Conservation (phyloP, 1,140 invertebrate genomes). For the Elymnias hypermnestra region DNA sequence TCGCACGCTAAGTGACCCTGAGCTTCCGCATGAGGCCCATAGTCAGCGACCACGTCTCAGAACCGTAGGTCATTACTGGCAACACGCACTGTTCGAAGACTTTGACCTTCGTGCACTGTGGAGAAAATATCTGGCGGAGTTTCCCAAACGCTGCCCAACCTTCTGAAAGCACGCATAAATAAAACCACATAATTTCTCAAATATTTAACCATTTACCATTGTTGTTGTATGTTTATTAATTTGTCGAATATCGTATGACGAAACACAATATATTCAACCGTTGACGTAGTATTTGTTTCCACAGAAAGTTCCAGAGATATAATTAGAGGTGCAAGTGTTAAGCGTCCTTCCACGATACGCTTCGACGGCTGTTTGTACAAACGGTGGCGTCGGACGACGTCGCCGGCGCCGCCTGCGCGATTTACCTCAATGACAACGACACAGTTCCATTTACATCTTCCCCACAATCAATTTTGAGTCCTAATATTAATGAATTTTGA, state of each 20-base stretch:
- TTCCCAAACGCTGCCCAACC: no score
- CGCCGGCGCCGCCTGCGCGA: slow-evolving; percentile 59
- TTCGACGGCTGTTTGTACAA: slow-evolving; percentile 53
- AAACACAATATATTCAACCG: slow-evolving; percentile 28
- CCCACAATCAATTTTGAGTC: slow-evolving; percentile 15
- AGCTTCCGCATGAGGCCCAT: no score
- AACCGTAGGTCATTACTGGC: no score
- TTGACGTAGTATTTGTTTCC: slow-evolving; percentile 55
- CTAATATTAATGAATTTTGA: not conserved
- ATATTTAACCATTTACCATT: no score
- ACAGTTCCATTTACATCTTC: slow-evolving; percentile 27
- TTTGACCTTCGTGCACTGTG: no score
- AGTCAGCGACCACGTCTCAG: no score
- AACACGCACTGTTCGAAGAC: no score
- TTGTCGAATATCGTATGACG: slow-evolving; percentile 15
- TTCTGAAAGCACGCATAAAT: no score
- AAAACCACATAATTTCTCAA: no score
- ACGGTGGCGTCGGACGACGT: slow-evolving; percentile 55
- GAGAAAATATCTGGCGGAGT: no score
- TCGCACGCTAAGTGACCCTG: no score
- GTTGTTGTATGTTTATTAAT: no score
- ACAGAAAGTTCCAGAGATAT: slow-evolving; percentile 55
- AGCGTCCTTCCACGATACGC: slow-evolving; percentile 59
- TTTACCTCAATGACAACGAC: slow-evolving; percentile 37
- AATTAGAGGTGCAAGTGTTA: slow-evolving; percentile 70